These are phyloP conservation scores for Cataglyphis cursor DNA, from an alignment of 2,888 invertebrate species.

Conservation along the genomic window DNA sequence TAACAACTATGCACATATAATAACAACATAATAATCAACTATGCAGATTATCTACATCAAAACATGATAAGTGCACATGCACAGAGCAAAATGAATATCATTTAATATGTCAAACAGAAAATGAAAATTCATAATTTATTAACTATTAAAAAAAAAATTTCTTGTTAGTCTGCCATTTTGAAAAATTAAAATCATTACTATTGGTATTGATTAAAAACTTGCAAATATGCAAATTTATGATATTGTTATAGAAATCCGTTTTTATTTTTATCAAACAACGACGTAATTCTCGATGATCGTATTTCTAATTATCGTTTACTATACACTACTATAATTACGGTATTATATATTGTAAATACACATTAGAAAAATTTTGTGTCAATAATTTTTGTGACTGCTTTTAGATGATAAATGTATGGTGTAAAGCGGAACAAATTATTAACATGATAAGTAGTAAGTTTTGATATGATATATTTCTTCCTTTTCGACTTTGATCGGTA, in stretches of 20 bases:
- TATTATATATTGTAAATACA: neutral
- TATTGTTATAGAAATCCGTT: neutral
- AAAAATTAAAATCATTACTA: neutral
- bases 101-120: neutral
- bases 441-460: slow-evolving; percentile 10
- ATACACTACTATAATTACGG: neutral
- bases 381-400: neutral
- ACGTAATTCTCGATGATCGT: neutral
- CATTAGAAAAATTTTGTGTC: neutral
- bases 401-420: neutral
- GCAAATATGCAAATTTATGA: neutral
- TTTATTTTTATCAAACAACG: neutral
- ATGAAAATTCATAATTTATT: neutral
- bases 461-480: neutral
- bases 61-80: neutral
- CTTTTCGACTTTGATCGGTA: neutral
- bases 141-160: neutral
- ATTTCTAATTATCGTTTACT: neutral
- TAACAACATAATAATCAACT: no score
- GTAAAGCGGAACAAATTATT: neutral
- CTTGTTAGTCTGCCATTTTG: neutral
- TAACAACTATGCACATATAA: no score
- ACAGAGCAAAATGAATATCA: neutral
- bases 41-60: neutral
- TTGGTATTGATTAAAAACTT: neutral